Evolutionary conservation across 2,797 vertebrate genomes (phyloP), one percentile per base, ranked within the genome.

Genomic region (Sebastes matsubarae): DNA sequence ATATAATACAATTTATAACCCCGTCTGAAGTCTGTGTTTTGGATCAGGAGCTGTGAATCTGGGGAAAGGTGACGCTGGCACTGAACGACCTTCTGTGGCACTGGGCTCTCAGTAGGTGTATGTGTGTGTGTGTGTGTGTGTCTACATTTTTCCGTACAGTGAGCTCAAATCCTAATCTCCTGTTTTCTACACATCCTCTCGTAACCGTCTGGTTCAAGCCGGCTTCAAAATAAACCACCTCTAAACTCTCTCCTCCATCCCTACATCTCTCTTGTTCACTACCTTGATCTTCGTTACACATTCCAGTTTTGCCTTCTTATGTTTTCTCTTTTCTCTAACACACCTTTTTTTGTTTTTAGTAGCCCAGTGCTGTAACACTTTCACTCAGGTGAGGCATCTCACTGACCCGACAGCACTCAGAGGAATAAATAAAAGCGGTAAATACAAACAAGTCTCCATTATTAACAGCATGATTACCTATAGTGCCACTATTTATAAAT

Each of bases 381-480:
- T 82, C 60, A 63, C 65, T 79, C 73, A 69, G 69, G 68, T 68
- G 67, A 86, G 54, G 83, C 74, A 73, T 79, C 86, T 85, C 46
- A 73, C 74, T 64, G 75, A 85, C 66, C 72, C 52, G 32, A 80
- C 73, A 85, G 55, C 82, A 81, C 86, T 82, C 64, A 50, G 72
- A 89, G 76, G 84, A 94, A 94, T 94, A 95, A 94, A 94, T 94
- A 92, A 93, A 92, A 91, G 85, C 76, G 25, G 86, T 87, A 88
- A 87, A 92, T 87, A 92, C 79, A 92, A 85, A 88, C 61, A 88
- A 73, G 32, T 88, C 75, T 89, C 88, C 75, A 89, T 77, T 88
- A 88, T 89, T 67, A 89, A 91, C 90, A 93, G 78, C 77, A 85
- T 80, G 88, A 82, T 88, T 84, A 87, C 67, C 75, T 85, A 89